Conservation (phyloP, 2,888 invertebrate species). For the Anoplius nigerrimus region DNA sequence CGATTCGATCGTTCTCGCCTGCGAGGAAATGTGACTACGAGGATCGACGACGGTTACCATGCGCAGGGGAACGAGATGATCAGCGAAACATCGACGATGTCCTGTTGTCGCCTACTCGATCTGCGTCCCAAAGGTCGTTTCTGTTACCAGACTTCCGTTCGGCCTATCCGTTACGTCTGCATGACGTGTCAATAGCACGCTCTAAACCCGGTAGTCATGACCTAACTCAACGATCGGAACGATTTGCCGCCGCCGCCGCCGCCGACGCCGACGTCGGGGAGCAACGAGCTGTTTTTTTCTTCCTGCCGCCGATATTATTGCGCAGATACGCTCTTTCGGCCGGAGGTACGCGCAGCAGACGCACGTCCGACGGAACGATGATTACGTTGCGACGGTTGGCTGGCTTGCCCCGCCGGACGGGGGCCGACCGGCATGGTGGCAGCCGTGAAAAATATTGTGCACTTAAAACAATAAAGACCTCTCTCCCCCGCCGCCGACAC, state of each 20-base stretch:
- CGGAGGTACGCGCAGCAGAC: no score
- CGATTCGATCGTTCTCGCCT: neutral
- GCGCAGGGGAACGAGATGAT: no score
- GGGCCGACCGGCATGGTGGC: neutral
- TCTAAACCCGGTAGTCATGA: slow-evolving; percentile 43
- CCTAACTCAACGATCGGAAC: slow-evolving; percentile 41
- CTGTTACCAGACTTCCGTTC: slow-evolving; percentile 33
- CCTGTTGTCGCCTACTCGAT: slow-evolving; percentile 15
- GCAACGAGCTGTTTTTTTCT: slow-evolving; percentile 20
- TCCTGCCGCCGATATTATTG: slow-evolving; percentile 10
- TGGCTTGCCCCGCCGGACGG: neutral
- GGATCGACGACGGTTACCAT: slow-evolving; percentile 1
- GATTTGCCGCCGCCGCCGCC: slow-evolving; percentile 7
- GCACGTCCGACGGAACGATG: neutral
- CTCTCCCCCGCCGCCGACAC: neutral
- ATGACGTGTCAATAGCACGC: slow-evolving; percentile 25
- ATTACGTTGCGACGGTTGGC: neutral
- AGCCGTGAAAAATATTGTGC: slow-evolving; percentile 17
- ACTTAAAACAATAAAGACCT: slow-evolving; percentile 16
- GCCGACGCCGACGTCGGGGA: slow-evolving; percentile 1
- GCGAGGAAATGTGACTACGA: no score
- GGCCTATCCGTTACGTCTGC: slow-evolving; percentile 19
- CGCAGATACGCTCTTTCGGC: slow-evolving; percentile 3
- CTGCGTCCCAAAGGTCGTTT: slow-evolving; percentile 32
- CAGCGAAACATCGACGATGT: slow-evolving; percentile 12